These are phyloP conservation scores for Congeria kusceri DNA, from an alignment of 2,888 invertebrate genomes.

Conservation along the genomic window DNA sequence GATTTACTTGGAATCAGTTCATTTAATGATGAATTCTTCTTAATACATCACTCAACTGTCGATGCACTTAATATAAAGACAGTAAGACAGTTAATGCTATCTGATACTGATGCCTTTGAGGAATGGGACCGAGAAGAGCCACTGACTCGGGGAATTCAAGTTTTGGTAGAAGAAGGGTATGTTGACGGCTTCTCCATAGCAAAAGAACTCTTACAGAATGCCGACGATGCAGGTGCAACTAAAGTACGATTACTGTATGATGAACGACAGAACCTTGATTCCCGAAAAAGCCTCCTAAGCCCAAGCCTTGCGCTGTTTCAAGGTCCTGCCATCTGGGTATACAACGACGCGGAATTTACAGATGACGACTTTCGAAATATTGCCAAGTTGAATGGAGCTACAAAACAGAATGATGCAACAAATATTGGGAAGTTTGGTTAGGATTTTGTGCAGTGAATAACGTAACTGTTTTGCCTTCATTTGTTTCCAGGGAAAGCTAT, in stretches of 20 bases:
- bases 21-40: conserved; percentile 59
- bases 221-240: conserved; percentile 80
- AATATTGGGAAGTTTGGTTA: conserved; percentile 84
- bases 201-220: conserved; percentile 82
- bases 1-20: too few species aligned
- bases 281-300: conserved; percentile 71
- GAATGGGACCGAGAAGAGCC: conserved; percentile 79
- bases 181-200: conserved; percentile 80
- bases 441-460: conserved; percentile 84
- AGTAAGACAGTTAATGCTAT: conserved; percentile 72
- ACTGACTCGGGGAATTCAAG: conserved; percentile 73
- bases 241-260: conserved; percentile 78
- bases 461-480: conserved; percentile 83
- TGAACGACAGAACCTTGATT: conserved; percentile 75
- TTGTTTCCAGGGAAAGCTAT: conserved; percentile 79
- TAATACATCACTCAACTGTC: conserved; percentile 71
- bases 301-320: conserved; percentile 80
- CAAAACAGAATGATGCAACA: conserved; percentile 75
- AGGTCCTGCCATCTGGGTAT: conserved; percentile 84
- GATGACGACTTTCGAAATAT: conserved; percentile 82
- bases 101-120: conserved; percentile 66
- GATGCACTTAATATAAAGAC: conserved; percentile 73
- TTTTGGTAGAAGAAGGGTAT: conserved; percentile 75
- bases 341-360: conserved; percentile 81
- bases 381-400: conserved; percentile 80